Evolutionary conservation across 1,140 invertebrate genomes (phyloP).

Genomic region (Drosophila kikkawai): DNA sequence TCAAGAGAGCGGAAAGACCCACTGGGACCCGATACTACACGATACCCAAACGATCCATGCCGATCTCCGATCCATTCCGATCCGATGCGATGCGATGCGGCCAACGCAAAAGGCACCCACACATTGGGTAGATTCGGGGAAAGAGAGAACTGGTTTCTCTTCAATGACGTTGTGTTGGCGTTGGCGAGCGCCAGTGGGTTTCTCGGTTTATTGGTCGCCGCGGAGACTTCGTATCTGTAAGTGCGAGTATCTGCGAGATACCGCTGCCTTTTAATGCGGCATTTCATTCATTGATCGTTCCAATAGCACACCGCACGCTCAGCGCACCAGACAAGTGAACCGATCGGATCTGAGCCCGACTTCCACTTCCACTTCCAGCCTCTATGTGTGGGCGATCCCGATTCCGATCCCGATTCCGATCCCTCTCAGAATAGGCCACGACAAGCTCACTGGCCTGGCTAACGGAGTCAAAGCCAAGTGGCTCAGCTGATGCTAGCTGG

Average conservation of each 20-base stretch:
- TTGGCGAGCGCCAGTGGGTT: slow-evolving; percentile 74
- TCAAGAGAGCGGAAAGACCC: slow-evolving; percentile 57
- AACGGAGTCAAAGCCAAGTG: slow-evolving; percentile 79
- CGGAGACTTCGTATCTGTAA: slow-evolving; percentile 30
- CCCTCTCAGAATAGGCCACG: slow-evolving; percentile 51
- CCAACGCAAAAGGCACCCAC: slow-evolving; percentile 78
- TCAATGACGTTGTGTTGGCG: slow-evolving; percentile 76
- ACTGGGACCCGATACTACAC: slow-evolving; percentile 9
- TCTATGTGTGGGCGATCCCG: slow-evolving; percentile 58
- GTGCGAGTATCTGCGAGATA: slow-evolving; percentile 69
- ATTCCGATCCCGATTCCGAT: slow-evolving; percentile 2
- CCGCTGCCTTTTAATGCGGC: slow-evolving; percentile 73
- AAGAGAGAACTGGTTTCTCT: slow-evolving; percentile 75
- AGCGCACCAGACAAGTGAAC: slow-evolving; percentile 59
- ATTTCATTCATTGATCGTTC: slow-evolving; percentile 83
- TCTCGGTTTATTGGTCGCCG: slow-evolving; percentile 80
- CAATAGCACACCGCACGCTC: slow-evolving; percentile 76
- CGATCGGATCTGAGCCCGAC: slow-evolving; percentile 22
- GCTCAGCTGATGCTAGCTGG: slow-evolving; percentile 30
- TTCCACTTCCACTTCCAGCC: slow-evolving; percentile 24
- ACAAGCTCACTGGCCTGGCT: slow-evolving; percentile 39
- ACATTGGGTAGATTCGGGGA: slow-evolving; percentile 59
- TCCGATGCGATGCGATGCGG: slow-evolving; percentile 38
- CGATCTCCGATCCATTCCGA: slow-evolving; percentile 2
- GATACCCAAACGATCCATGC: not conserved